These are phyloP conservation scores for Stomatorhinus walkeri DNA, from an alignment of 2,797 vertebrate genomes.

Conservation along the genomic window DNA sequence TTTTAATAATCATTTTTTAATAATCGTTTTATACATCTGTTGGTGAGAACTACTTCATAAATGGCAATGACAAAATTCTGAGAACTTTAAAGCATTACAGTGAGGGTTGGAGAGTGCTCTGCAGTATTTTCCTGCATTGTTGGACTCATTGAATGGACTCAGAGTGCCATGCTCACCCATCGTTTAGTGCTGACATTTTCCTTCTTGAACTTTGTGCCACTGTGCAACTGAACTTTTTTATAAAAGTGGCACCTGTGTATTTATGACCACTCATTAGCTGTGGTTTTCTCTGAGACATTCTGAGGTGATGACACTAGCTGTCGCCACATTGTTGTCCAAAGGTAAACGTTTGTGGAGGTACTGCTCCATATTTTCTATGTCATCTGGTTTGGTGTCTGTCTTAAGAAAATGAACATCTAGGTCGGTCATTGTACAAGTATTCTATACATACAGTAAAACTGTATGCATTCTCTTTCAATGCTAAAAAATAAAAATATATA, in stretches of 20 bases:
- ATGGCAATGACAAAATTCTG: background rate
- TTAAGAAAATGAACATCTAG: background rate
- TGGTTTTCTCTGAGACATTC: background rate
- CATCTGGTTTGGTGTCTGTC: background rate
- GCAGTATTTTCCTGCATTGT: background rate
- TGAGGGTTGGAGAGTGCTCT: background rate
- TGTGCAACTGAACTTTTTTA: background rate
- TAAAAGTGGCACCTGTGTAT: background rate
- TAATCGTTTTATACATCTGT: background rate
- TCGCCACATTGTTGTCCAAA: background rate
- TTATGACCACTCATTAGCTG: background rate
- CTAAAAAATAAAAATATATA: background rate
- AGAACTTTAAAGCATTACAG: background rate
- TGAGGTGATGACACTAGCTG: background rate
- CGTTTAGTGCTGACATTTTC: background rate
- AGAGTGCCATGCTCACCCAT: background rate
- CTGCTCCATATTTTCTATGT: background rate
- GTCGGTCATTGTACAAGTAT: background rate
- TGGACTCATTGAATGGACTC: background rate
- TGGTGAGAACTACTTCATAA: background rate
- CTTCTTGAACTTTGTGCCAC: background rate
- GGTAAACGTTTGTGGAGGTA: background rate
- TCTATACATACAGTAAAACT: background rate
- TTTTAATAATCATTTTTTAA: background rate
- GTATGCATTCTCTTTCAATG: background rate